Evolutionary conservation across 2,888 invertebrate species (phyloP), one percentile per base, ranked within the genome.

Genomic region (Ormyrus nitidulus): DNA sequence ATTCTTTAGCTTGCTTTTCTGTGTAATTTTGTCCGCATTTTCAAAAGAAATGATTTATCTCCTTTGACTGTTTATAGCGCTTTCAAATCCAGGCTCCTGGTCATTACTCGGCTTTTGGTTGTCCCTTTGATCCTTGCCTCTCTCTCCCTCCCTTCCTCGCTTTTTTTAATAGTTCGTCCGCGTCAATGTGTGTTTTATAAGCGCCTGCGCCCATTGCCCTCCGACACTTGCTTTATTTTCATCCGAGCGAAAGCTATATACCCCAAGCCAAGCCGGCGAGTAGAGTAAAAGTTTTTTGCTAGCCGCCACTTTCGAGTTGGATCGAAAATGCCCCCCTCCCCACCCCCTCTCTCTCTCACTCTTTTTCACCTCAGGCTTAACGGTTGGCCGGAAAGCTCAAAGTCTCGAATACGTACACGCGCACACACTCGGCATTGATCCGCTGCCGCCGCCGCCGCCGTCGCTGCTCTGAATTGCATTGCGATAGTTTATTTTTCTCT

Each of bases 401-500:
- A 80, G 51, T 76, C 66, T 62, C 46, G 66, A 11, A 34, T 59
- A 64, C 10, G 51, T 13, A 74, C 46, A 64, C 68, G 13, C n/a
- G 44, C 58, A 11, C 44, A 58, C 1, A 48, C n/a, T 49, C 56
- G n/a, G 66, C 70, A 81, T 81, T 70, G 70, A 79, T 72, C 72
- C 74, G 13, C 56, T 61, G 34, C 34, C 34, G 34, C 34, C 4
- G 34, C 34, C 34, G 34, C 34, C 34, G 34, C 19, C 34, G 34
- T 4, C 34, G 34, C 34, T 34, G 34, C 34, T 34, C 58, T 66
- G 56, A 64, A 73, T 80, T 73, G 64, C 72, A 56, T 77, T 69
- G 76, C 56, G 62, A 53, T 77, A 73, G 56, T 80, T 77, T 77
- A 77, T 72, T 77, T 77, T 80, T 64, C 56, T 66, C 11, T 58